Evolutionary conservation across 2,888 invertebrate genomes (phyloP), one percentile per base, ranked within the genome.

Genomic region (Notodonta dromedarius): DNA sequence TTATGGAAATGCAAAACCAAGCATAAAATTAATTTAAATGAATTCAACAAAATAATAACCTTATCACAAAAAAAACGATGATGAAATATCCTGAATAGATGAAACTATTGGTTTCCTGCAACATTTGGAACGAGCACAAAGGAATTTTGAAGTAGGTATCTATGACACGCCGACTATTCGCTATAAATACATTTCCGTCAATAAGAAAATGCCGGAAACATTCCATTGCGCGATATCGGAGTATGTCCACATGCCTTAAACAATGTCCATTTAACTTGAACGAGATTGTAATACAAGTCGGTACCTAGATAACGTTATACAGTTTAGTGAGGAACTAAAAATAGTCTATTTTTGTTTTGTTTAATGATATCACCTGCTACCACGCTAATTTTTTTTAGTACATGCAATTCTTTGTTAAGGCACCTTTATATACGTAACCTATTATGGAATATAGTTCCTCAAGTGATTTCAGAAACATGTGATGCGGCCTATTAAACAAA

Each of bases 161-260:
- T 54, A 54, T 39, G 35, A 54, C 54, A 39, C 32, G 14, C 54
- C 39, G 11, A 11, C 54, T 54, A 54, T 54, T 54, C 54, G 54
- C 39, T 54, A 54, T 54, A 54, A 46, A 58, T n/a, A 53, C 48
- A 58, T 69, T 65, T 72, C 70, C 70, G 72, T 62, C 72, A 69
- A 66, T 66, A 70, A 61, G 62, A 63, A 72, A 66, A 68, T 72
- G 70, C 70, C 72, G 72, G 70, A 70, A 56, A 16, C 56, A 56
- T 56, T 44, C 56, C 56, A 13, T 14, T 16, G 42, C 24, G 13
- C 16, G 56, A 44, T 56, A 56, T 24, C 16, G 56, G 24, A 56
- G n/a, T 44, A 56, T 56, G 56, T 56, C 16, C 14, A 56, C 24
- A 54, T 13, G 54, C 54, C 54, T 54, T 54, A 35, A 54, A 54